Evolutionary conservation across 1,140 invertebrate species (phyloP).

Genomic region (Drosophila subobscura): DNA sequence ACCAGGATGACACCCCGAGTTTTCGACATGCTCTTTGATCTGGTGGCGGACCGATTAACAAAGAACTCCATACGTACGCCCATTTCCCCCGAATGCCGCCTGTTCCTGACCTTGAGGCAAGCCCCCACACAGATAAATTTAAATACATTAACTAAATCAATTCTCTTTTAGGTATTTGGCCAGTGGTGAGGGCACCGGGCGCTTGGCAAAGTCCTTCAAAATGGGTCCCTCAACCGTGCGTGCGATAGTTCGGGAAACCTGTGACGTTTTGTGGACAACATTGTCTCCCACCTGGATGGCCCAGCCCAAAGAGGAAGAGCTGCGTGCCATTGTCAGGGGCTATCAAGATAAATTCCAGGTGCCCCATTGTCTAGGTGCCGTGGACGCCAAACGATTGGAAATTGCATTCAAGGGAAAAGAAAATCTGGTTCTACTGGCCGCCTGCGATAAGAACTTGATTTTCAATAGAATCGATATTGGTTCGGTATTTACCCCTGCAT

Average conservation of each 20-base stretch:
- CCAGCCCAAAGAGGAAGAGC: slow-evolving; percentile 1
- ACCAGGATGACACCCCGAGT: slow-evolving; percentile 18
- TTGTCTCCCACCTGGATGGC: slow-evolving; percentile 8
- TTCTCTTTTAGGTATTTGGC: slow-evolving; percentile 12
- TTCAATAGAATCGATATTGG: slow-evolving; percentile 20
- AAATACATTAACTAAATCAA: too few species aligned
- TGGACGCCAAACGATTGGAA: slow-evolving; percentile 10
- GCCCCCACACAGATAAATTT: not conserved
- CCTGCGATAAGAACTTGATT: slow-evolving; percentile 14
- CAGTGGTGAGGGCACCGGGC: not conserved
- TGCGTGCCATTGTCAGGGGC: not conserved
- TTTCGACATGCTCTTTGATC: slow-evolving; percentile 15
- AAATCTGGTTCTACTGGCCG: slow-evolving; percentile 10
- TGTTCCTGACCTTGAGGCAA: slow-evolving; percentile 19
- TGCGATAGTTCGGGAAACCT: slow-evolving; percentile 15
- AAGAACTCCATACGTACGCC: slow-evolving; percentile 18
- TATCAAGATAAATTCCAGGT: slow-evolving; percentile 4
- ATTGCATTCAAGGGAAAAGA: slow-evolving; percentile 10
- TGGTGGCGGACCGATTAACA: slow-evolving; percentile 16
- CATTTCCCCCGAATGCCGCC: slow-evolving; percentile 10
- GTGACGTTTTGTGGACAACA: slow-evolving; percentile 12
- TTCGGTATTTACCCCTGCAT: not conserved
- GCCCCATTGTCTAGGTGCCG: slow-evolving; percentile 20
- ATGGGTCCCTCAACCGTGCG: slow-evolving; percentile 29
- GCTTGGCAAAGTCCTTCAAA: slow-evolving; percentile 14